Percentiles rank a stretch among this genome's conserved stretches.
phyloP scores from a whole-genome alignment of 2,113 vertebrate species.

The Bettongia penicillata region DNA sequence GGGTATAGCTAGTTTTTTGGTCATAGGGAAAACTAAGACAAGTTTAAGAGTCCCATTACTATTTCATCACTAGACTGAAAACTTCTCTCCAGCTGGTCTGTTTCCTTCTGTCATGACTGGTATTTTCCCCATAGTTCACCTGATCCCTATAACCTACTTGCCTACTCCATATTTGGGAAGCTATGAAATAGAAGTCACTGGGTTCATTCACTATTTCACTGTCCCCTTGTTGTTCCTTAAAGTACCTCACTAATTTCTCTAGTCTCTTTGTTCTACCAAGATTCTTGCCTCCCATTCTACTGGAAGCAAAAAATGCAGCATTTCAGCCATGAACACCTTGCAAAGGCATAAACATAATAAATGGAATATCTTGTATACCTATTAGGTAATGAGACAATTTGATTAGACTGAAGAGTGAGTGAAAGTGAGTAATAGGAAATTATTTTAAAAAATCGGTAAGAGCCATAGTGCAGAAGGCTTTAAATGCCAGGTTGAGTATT shows the following conservation, averaged over 20 bases:
- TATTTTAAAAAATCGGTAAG: background rate
- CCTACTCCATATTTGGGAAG: background rate
- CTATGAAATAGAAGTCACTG: background rate
- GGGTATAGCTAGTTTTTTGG: background rate
- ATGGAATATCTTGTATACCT: background rate
- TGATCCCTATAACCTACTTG: background rate
- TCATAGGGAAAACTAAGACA: background rate
- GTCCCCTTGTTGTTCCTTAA: background rate
- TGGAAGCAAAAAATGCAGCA: background rate
- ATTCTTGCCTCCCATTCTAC: background rate
- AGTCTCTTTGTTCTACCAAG: background rate
- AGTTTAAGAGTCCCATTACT: no score
- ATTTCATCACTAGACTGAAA: background rate
- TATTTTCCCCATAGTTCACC: background rate
- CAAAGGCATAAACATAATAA: background rate
- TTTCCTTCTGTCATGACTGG: background rate
- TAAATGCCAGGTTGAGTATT: background rate
- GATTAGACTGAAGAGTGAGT: background rate
- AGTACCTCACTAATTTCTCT: no score
- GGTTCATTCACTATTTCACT: background rate
- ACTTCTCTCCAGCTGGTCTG: background rate
- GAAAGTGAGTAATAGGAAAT: background rate
- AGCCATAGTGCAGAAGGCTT: background rate
- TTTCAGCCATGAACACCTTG: background rate
- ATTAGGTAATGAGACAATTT: background rate